Conservation (phyloP, 1,140 invertebrate species). For the Samia ricini region DNA sequence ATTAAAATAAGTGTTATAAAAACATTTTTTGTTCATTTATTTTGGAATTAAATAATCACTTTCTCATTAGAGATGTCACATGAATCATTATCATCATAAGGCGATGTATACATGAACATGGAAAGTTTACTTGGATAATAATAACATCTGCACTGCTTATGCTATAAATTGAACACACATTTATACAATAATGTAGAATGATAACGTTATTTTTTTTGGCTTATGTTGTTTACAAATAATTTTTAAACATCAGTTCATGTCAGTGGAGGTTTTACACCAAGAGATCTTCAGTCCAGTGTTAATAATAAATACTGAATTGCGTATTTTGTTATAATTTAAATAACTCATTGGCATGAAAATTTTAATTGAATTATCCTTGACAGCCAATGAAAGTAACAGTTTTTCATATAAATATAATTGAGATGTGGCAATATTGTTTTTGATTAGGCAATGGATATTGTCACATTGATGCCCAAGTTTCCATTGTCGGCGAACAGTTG, state of each 20-base stretch:
- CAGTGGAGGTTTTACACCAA: not conserved
- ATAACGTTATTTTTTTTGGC: slow-evolving; percentile 60
- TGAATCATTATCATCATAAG: slow-evolving; percentile 38
- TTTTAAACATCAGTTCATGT: slow-evolving; percentile 1
- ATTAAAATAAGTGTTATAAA: slow-evolving; percentile 17
- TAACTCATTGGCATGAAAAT: slow-evolving; percentile 29
- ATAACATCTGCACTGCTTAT: slow-evolving; percentile 57
- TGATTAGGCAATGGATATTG: slow-evolving; percentile 92
- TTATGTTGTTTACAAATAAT: slow-evolving; percentile 41
- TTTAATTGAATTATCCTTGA: slow-evolving; percentile 31
- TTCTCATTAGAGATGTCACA: slow-evolving; percentile 40
- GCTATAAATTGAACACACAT: slow-evolving; percentile 67
- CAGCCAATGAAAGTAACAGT: slow-evolving; percentile 27
- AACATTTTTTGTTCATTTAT: slow-evolving; percentile 53
- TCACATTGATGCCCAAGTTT: slow-evolving; percentile 99
- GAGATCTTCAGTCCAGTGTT: not conserved
- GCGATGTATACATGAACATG: slow-evolving; percentile 27
- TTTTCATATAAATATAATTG: slow-evolving; percentile 26
- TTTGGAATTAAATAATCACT: slow-evolving; percentile 57
- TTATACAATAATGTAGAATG: slow-evolving; percentile 44
- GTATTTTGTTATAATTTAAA: slow-evolving; percentile 1
- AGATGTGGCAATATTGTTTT: slow-evolving; percentile 31
- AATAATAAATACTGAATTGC: not conserved
- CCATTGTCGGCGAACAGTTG: slow-evolving; percentile 99
- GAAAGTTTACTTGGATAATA: slow-evolving; percentile 35